These are phyloP conservation scores for Drosophila carrolli DNA, from an alignment of 1,140 invertebrate species.

Conservation along the genomic window DNA sequence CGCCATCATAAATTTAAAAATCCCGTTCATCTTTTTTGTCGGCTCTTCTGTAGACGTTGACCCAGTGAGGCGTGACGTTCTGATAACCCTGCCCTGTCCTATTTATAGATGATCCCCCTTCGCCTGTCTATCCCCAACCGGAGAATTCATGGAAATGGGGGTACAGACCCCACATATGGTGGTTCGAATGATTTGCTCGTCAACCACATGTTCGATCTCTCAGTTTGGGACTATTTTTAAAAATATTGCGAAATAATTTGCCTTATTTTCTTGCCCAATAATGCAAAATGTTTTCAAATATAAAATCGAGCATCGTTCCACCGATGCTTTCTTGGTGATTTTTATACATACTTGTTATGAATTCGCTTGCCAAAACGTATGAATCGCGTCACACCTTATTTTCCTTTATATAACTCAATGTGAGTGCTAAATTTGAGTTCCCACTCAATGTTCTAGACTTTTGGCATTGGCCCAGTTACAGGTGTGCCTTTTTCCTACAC, in stretches of 20 bases:
- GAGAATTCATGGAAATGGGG: conserved; percentile 15
- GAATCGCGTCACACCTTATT: conserved; percentile 66
- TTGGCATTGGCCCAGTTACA: conserved; percentile 79
- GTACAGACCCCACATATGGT: conserved; percentile 56
- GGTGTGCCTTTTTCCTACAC: conserved; percentile 43
- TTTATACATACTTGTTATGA: conserved; percentile 51
- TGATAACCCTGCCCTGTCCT: conserved; percentile 77
- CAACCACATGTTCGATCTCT: conserved; percentile 74
- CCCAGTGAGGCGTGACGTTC: conserved; percentile 74
- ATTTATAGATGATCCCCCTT: conserved; percentile 57
- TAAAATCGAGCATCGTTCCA: conserved; percentile 44
- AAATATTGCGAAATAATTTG: conserved; percentile 64
- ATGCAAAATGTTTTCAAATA: conserved; percentile 41
- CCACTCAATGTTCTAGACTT: conserved; percentile 44
- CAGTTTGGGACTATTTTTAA: conserved; percentile 55
- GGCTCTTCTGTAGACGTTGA: conserved; percentile 54
- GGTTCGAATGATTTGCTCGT: conserved; percentile 39
- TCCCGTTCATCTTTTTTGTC: conserved; percentile 24
- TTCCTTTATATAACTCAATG: conserved; percentile 66
- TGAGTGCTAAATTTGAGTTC: conserved; percentile 25
- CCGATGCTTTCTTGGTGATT: conserved; percentile 32
- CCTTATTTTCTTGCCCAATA: conserved; percentile 53
- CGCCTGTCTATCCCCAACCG: neutral
- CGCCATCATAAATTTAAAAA: conserved; percentile 44
- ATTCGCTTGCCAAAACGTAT: conserved; percentile 60